phyloP scores from a whole-genome alignment of 2,797 vertebrate genomes.

The Tiaroga cobitis region DNA sequence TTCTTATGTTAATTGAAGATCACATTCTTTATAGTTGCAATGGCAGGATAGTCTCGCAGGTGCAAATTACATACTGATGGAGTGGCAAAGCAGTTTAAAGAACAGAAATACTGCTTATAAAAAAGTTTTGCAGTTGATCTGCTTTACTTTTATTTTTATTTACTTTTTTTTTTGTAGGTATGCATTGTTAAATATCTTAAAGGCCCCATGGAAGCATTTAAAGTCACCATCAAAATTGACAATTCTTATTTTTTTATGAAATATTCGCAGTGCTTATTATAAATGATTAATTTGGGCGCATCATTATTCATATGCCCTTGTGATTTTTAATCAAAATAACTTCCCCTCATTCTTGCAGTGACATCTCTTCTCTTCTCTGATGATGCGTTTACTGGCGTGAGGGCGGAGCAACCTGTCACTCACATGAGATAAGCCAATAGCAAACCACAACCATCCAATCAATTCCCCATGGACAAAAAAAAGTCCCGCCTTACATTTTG shows the following conservation, averaged over 20 bases:
- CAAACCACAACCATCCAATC: no score
- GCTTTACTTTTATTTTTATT: not conserved
- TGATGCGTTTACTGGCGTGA: no score
- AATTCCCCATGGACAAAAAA: no score
- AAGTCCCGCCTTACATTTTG: no score
- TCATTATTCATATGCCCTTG: not conserved
- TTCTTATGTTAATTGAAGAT: conserved; percentile 77
- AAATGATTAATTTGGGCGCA: not conserved
- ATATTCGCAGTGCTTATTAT: not conserved
- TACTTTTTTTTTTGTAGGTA: not conserved
- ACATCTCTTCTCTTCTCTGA: no score
- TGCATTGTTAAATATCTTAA: not conserved
- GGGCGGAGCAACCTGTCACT: no score
- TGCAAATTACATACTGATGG: conserved; percentile 45
- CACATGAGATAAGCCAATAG: no score
- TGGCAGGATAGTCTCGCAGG: conserved; percentile 57
- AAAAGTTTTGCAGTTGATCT: conserved; percentile 55
- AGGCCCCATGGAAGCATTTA: not conserved
- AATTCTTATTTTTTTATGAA: not conserved
- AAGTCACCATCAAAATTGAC: not conserved
- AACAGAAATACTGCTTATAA: conserved; percentile 50
- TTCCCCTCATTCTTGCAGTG: no score
- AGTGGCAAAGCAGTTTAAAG: conserved; percentile 62
- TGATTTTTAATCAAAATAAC: no score
- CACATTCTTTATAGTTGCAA: conserved; percentile 59